Base-by-base conservation (phyloP, 1,140 invertebrate species). In the Phymorhynchus buccinoides region DNA sequence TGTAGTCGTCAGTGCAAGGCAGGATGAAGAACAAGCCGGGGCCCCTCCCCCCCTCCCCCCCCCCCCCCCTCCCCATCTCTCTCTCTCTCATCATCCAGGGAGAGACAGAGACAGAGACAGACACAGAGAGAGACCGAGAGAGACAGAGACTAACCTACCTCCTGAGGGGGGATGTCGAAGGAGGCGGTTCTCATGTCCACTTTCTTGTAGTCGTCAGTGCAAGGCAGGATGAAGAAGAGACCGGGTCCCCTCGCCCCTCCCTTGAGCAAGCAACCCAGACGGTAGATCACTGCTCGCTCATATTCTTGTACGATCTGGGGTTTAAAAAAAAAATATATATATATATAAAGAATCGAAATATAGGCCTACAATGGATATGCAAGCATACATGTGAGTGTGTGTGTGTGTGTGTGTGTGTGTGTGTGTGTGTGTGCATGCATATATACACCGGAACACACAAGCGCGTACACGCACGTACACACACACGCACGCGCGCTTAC, bases 131-230 rank as follows among this genome's bases (percentile, higher is more conserved):
- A 66, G 3, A 3, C 18, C 18, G 3, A 30, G 56, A 66, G 68
- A 12, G 37, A 73, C 14, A 73, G 30, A 73, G 30, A 30, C n/a
- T n/a, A n/a, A n/a, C n/a, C n/a, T n/a, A n/a, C 97, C 95, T 98
- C 97, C 94, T 98, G 97, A 18, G 97, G 97, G 56, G 98, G 97
- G 44, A 99, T 97, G 91, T 98, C 97, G 91, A 98, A 98, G 0
- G 97, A 97, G 84, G 97, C 94, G n/a, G 95, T 95, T 84, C 97
- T 95, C 75, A 98, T 93, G 91, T 98, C 97, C 42, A 95, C 96
- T 92, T 97, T 97, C 68, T 96, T 96, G 90, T 97, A 98, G 41
- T 96, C 96, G 91, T 99, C 97, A 84, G 98, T 96, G 91, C 97
- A 98, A 1, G 97, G 97, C 71, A 98, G 94, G 16, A 98, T 95